Base-by-base conservation (phyloP, 2,888 invertebrate genomes). In the Ernsta delagoae region DNA sequence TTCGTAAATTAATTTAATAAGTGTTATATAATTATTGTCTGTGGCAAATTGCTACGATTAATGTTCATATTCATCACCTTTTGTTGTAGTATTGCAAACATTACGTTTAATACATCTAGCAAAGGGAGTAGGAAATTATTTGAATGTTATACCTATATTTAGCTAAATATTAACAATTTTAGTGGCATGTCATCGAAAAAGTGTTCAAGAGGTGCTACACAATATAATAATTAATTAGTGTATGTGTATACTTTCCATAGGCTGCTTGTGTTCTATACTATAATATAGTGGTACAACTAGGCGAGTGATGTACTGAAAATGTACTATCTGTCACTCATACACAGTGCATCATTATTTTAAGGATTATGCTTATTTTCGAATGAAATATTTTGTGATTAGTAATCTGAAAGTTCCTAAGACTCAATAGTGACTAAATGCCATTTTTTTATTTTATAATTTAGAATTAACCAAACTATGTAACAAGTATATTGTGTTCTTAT, bases 341-440 rank as follows among this genome's bases (percentile, higher is more conserved):
- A 45, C 43, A 41, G 11, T 50, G 59, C 59, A 59, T 8, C 16
- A 24, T 70, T 70, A 60, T 70, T 70, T 70, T 69, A 69, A 69
- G 69, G 59, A 59, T 69, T 69, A 54, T 70, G 59, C 48, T 56
- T 63, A 57, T 41, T 65, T 69, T 61, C 64, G 61, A 70, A 70
- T 68, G 65, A 66, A 72, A 67, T 69, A 70, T 72, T 73, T 65
- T 70, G 73, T 87, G 84, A 87, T 87, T 86, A 85, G 74, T 75
- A 73, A 77, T 75, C 84, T 85, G 79, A 89, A 87, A 90, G 92
- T 92, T 92, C 92, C 92, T 92, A 90, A 84, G 81, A 85, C 83
- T 86, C 84, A 83, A 84, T 85, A 85, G 85, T 80, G 83, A 83
- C 77, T 85, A 87, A 87, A 87, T 90, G 91, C 91, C 92, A 90